Evolutionary conservation across 2,888 invertebrate species (phyloP).

Genomic region (Craniophora ligustri): DNA sequence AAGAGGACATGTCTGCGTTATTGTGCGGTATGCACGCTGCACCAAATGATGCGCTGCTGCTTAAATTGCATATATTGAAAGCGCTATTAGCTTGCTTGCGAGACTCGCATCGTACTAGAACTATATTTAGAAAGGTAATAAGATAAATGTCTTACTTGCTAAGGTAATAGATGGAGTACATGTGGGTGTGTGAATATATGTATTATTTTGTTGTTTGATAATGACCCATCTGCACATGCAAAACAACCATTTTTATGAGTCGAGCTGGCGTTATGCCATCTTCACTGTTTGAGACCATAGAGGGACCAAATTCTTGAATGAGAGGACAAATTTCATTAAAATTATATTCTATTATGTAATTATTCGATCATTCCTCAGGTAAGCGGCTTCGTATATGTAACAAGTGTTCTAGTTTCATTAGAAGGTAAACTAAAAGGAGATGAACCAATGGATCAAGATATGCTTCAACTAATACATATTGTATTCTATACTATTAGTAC

Average conservation of each 20-base stretch:
- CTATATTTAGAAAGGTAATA: slow-evolving; percentile 97
- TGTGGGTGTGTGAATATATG: too few relatives aligned
- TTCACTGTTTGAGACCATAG: neutral
- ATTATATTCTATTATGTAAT: neutral
- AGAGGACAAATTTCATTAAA: neutral
- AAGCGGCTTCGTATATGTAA: slow-evolving; percentile 99
- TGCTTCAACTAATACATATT: slow-evolving; percentile 93
- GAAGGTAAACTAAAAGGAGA: slow-evolving; percentile 92
- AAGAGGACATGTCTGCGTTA: slow-evolving; percentile 98
- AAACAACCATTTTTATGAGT: too few relatives aligned
- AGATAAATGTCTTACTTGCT: too few relatives aligned
- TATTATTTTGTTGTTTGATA: neutral
- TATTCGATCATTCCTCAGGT: slow-evolving; percentile 81
- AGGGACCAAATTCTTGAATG: neutral
- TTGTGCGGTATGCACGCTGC: slow-evolving; percentile 97
- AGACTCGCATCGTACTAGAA: slow-evolving; percentile 98
- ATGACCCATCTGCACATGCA: too few relatives aligned
- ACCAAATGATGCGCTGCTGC: slow-evolving; percentile 92
- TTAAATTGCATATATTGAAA: slow-evolving; percentile 97
- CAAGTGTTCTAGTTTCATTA: slow-evolving; percentile 97
- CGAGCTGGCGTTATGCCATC: neutral
- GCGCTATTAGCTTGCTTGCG: slow-evolving; percentile 96
- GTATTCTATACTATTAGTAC: slow-evolving; percentile 98
- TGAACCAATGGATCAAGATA: slow-evolving; percentile 87
- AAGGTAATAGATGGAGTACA: too few relatives aligned